Percentiles rank a stretch among this genome's conserved stretches.
Conservation (phyloP, 2,797 vertebrate species). For the Eidolon dupreanum region DNA sequence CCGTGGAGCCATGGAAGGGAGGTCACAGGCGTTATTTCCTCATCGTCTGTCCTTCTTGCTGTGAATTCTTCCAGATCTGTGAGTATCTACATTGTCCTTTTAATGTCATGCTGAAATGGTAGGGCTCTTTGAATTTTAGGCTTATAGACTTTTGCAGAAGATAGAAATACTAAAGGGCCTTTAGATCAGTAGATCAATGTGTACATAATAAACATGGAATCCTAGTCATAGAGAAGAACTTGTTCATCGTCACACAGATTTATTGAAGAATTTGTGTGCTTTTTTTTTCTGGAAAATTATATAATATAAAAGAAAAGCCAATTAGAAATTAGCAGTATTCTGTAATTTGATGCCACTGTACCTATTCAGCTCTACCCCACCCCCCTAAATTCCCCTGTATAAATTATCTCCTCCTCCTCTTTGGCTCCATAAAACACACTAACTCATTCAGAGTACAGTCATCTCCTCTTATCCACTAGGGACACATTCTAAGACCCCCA, state of each 20-base stretch:
- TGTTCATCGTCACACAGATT: not conserved
- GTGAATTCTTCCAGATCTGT: not conserved
- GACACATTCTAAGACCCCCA: not conserved
- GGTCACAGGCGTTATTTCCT: not conserved
- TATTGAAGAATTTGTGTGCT: not conserved
- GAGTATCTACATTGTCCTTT: not conserved
- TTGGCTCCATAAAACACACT: not conserved
- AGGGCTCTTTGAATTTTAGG: not conserved
- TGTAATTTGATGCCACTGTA: not conserved
- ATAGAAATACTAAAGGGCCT: not conserved
- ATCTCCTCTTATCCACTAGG: too few species aligned
- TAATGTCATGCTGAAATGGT: not conserved
- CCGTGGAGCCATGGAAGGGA: not conserved
- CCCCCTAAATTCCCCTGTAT: fast-evolving
- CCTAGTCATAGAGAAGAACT: not conserved
- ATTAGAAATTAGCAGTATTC: not conserved
- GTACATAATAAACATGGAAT: not conserved
- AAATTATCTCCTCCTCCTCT: not conserved
- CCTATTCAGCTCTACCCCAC: not conserved
- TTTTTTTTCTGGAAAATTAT: not conserved
- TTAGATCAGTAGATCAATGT: not conserved
- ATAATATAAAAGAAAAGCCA: not conserved
- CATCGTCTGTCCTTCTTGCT: too few species aligned
- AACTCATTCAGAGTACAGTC: not conserved
- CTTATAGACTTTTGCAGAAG: not conserved